phyloP scores from a whole-genome alignment of 2,797 vertebrate species.

The Etheostoma perlongum region DNA sequence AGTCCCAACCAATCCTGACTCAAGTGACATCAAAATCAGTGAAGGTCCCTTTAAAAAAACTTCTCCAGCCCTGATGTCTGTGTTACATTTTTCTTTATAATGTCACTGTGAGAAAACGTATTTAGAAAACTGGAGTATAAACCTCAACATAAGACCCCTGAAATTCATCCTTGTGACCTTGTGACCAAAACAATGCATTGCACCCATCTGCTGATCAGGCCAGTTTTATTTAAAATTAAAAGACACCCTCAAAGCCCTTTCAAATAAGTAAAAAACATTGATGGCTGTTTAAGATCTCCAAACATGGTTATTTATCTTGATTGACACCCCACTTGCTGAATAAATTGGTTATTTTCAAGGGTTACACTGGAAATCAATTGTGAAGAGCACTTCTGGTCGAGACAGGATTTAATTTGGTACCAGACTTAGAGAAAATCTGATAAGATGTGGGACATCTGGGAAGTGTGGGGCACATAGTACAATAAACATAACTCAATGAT shows the following conservation, averaged over 20 bases:
- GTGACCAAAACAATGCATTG: background rate
- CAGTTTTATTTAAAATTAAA: background rate
- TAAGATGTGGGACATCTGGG: constrained; percentile 28
- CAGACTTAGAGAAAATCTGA: constrained; percentile 35
- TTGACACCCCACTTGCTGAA: constrained; percentile 5
- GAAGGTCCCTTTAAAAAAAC: background rate
- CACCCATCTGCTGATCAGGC: background rate
- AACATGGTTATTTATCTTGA: constrained; percentile 6
- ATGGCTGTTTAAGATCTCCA: background rate
- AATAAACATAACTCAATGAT: constrained; percentile 48
- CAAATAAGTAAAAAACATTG: constrained; percentile 1
- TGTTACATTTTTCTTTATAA: background rate
- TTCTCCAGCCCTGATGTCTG: background rate
- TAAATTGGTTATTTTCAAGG: constrained; percentile 21
- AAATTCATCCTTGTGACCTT: background rate
- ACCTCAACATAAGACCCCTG: background rate
- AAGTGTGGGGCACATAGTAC: constrained; percentile 28
- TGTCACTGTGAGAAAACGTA: background rate
- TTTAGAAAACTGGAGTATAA: background rate
- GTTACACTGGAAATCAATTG: constrained; percentile 30
- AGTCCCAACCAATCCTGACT: background rate
- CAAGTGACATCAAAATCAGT: background rate
- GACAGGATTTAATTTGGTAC: constrained; percentile 37
- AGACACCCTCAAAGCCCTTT: background rate
- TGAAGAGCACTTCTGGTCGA: constrained; percentile 13